Evolutionary conservation across 2,888 invertebrate genomes (phyloP).

Genomic region (Pollenia griseotomentosa): DNA sequence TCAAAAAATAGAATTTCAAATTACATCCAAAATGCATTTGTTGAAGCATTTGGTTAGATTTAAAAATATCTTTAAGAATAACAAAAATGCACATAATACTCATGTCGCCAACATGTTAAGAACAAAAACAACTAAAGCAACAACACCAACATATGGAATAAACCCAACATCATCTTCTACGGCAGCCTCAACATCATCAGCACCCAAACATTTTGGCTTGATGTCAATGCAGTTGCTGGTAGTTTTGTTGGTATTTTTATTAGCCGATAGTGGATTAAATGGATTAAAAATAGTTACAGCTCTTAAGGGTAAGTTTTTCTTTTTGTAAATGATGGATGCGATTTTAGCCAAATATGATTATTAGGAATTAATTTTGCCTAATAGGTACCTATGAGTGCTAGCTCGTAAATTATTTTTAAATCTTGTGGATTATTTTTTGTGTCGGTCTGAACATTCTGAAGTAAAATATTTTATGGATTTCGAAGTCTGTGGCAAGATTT

Average conservation of each 20-base stretch:
- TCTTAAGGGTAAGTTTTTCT: slow-evolving; percentile 81
- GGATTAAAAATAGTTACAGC: slow-evolving; percentile 82
- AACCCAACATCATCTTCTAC: slow-evolving; percentile 40
- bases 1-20: slow-evolving; percentile 15
- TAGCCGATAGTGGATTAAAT: slow-evolving; percentile 80
- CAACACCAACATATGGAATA: slow-evolving; percentile 65
- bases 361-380: slow-evolving; percentile 13
- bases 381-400: not conserved
- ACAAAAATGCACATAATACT: slow-evolving; percentile 60
- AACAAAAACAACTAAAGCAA: slow-evolving; percentile 50
- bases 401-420: slow-evolving; percentile 3
- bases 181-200: slow-evolving; percentile 50
- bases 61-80: slow-evolving; percentile 67
- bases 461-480: no score
- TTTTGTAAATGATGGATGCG: slow-evolving; percentile 35
- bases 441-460: not conserved
- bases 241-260: slow-evolving; percentile 76
- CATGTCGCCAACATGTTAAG: slow-evolving; percentile 69
- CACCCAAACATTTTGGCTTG: slow-evolving; percentile 62
- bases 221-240: slow-evolving; percentile 73
- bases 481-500: no score
- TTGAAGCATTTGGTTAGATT: slow-evolving; percentile 63
- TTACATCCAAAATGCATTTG: slow-evolving; percentile 62
- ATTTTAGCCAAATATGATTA: slow-evolving; percentile 23
- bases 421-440: not conserved